phyloP scores from a whole-genome alignment of 1,140 invertebrate genomes.

The Belonocnema kinseyi region DNA sequence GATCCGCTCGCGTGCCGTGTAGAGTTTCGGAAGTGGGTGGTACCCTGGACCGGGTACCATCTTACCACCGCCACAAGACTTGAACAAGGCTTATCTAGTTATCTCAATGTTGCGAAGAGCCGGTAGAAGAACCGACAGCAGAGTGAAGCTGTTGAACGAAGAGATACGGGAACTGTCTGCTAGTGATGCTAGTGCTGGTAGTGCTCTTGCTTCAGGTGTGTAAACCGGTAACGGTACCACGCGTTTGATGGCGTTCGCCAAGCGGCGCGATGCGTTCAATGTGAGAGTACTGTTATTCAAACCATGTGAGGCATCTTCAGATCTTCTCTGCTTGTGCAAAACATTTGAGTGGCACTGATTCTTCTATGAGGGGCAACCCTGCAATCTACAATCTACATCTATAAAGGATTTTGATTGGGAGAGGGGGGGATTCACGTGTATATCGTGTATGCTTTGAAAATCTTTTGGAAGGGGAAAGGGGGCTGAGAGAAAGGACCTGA shows the following conservation, averaged over 20 bases:
- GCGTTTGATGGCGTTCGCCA: constrained; percentile 61
- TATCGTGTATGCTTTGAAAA: too few relatives aligned
- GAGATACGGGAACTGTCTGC: constrained; percentile 31
- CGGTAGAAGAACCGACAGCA: neutral
- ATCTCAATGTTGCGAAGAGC: neutral
- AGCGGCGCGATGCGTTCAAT: constrained; percentile 54
- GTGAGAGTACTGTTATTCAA: constrained; percentile 70
- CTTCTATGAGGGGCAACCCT: neutral
- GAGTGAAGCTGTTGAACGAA: constrained; percentile 8
- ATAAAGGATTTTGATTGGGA: neutral
- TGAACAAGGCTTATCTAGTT: neutral
- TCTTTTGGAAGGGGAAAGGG: too few relatives aligned
- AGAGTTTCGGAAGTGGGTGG: neutral
- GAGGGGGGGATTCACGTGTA: too few relatives aligned
- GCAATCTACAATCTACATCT: neutral
- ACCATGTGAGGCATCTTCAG: constrained; percentile 54
- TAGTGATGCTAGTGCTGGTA: constrained; percentile 42
- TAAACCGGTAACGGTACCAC: constrained; percentile 67
- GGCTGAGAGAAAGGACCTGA: too few relatives aligned
- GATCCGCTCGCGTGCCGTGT: neutral
- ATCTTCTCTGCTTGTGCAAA: neutral
- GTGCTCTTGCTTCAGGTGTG: constrained; percentile 42
- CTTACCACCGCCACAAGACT: neutral
- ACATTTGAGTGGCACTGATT: neutral
- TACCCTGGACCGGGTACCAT: neutral